These are phyloP conservation scores for Sinonovacula constricta DNA, from an alignment of 1,140 invertebrate genomes.

Conservation along the genomic window DNA sequence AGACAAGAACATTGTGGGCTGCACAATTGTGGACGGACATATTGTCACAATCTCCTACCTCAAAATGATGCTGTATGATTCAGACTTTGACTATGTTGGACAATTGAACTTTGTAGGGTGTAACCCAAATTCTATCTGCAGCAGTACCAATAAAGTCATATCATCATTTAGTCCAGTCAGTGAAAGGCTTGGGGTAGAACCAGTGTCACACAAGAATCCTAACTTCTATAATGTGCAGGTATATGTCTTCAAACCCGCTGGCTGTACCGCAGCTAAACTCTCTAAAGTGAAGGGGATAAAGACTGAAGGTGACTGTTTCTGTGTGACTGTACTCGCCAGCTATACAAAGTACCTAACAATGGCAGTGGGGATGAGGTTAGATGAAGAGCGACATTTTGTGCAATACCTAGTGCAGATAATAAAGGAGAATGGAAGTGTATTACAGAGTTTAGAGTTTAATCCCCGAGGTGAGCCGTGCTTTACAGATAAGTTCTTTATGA, in stretches of 20 bases:
- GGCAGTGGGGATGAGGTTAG: constrained; percentile 34
- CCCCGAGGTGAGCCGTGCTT: constrained; percentile 39
- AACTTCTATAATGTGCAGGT: constrained; percentile 32
- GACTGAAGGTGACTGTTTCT: constrained; percentile 36
- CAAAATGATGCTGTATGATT: constrained; percentile 27
- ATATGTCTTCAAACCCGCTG: constrained; percentile 17
- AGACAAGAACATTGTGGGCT: constrained; percentile 31
- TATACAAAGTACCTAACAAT: constrained; percentile 31
- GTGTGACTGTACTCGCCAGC: constrained; percentile 14
- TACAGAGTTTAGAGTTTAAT: constrained; percentile 25
- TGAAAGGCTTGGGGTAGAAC: neutral
- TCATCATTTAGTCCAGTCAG: constrained; percentile 17
- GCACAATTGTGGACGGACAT: constrained; percentile 22
- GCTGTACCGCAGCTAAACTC: constrained; percentile 32
- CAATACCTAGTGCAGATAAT: constrained; percentile 36
- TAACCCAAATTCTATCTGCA: constrained; percentile 30
- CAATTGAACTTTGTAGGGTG: constrained; percentile 18
- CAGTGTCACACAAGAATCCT: neutral
- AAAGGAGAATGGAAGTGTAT: constrained; percentile 26
- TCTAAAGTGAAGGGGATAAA: constrained; percentile 18
- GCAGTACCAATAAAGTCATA: constrained; percentile 15
- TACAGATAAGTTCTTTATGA: constrained; percentile 16
- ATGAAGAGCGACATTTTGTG: constrained; percentile 27
- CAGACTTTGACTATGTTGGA: constrained; percentile 36
- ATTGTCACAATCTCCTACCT: constrained; percentile 26